These are phyloP conservation scores for Ormyrus nitidulus DNA, from an alignment of 2,888 invertebrate genomes.

Conservation along the genomic window DNA sequence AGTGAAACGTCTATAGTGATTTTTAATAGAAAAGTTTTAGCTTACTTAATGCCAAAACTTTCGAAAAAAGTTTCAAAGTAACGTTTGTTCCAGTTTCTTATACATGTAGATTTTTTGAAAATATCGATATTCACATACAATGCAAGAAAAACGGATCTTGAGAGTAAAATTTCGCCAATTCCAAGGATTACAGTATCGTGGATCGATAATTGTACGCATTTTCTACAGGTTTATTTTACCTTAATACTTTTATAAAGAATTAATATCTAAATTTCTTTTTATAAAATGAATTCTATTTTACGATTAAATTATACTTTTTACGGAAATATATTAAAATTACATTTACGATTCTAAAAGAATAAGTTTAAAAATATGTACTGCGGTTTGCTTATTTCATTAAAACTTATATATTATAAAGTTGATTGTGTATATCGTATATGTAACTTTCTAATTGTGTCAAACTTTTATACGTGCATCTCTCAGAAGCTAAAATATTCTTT, in stretches of 20 bases:
- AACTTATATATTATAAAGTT: not conserved
- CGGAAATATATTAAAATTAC: no score
- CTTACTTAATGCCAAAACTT: conserved; percentile 27
- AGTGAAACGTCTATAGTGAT: conserved; percentile 36
- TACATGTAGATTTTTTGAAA: conserved; percentile 10
- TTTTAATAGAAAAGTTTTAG: conserved; percentile 32
- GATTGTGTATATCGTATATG: not conserved
- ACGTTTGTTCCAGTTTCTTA: conserved; percentile 13
- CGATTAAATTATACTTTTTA: no score
- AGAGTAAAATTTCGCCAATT: conserved; percentile 11
- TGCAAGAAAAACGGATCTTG: conserved; percentile 4
- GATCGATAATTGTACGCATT: not conserved
- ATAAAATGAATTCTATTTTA: no score
- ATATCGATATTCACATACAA: conserved; percentile 11
- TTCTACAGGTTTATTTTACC: not conserved
- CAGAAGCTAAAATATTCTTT: not conserved
- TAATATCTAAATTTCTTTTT: no score
- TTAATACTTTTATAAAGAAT: no score
- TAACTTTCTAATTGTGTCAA: conserved; percentile 31
- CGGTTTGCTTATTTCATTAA: no score
- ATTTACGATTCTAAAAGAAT: not conserved
- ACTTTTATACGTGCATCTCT: conserved; percentile 28
- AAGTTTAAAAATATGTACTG: not conserved
- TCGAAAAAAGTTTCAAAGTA: conserved; percentile 27
- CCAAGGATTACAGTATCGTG: conserved; percentile 5